These are phyloP conservation scores for Amblyraja radiata DNA, from an alignment of 2,797 vertebrate species.

Conservation along the genomic window DNA sequence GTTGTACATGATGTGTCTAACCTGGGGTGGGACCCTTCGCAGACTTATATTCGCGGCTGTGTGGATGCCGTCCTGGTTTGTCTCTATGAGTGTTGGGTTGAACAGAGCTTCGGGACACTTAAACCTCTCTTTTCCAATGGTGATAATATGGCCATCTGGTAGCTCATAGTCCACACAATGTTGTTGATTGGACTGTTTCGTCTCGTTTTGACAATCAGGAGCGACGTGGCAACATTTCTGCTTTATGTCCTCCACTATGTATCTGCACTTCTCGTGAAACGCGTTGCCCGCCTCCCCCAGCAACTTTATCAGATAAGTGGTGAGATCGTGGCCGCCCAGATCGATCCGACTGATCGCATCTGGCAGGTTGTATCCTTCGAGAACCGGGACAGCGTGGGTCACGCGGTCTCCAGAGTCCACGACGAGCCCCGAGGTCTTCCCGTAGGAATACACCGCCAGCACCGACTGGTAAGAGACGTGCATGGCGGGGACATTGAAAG, in stretches of 20 bases:
- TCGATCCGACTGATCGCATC: conserved; percentile 47
- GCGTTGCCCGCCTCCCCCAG: conserved; percentile 38
- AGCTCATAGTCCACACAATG: conserved; percentile 41
- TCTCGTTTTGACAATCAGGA: conserved; percentile 39
- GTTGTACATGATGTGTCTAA: background rate
- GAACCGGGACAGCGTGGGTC: conserved; percentile 47
- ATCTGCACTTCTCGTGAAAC: conserved; percentile 38
- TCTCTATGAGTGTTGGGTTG: conserved; percentile 39
- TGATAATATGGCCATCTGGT: conserved; percentile 44
- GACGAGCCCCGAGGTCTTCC: conserved; percentile 47
- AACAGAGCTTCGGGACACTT: conserved; percentile 51
- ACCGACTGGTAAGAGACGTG: conserved; percentile 47
- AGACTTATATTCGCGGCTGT: conserved; percentile 43
- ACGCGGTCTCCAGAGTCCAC: conserved; percentile 46
- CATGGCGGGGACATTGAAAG: conserved; percentile 41
- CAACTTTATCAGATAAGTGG: conserved; percentile 45
- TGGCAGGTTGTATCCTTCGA: conserved; percentile 49
- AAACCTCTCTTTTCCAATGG: conserved; percentile 46
- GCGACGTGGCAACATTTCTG: conserved; percentile 47
- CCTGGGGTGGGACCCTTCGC: background rate
- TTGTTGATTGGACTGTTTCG: conserved; percentile 14
- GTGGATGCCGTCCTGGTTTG: conserved; percentile 43
- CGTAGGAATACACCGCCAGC: conserved; percentile 48
- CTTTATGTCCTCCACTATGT: conserved; percentile 45
- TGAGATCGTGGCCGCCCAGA: conserved; percentile 48